These are phyloP conservation scores for Scrobipalpa costella DNA, from an alignment of 2,888 invertebrate species.

Conservation along the genomic window DNA sequence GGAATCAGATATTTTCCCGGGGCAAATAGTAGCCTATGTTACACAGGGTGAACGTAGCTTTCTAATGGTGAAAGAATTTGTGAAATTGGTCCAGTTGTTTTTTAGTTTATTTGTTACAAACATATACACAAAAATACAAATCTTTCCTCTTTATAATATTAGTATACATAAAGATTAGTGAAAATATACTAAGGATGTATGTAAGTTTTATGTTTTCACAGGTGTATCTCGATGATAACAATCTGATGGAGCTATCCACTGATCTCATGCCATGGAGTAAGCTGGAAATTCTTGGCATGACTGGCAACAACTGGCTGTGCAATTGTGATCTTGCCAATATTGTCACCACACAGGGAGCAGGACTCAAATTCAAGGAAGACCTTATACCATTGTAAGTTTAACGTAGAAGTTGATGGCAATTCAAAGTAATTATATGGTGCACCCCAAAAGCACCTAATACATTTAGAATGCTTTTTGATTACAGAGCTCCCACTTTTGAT, in stretches of 20 bases:
- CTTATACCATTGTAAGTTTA: conserved; percentile 69
- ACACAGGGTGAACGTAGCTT: too few species aligned
- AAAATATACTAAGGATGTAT: too few species aligned
- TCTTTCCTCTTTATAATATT: too few species aligned
- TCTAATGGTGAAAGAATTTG: too few species aligned
- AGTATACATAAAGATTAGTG: too few species aligned
- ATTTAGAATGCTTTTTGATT: conserved; percentile 17
- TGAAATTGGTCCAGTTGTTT: too few species aligned
- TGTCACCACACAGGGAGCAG: conserved; percentile 64
- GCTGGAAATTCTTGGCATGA: conserved; percentile 79
- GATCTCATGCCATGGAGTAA: conserved; percentile 79
- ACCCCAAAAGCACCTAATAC: background rate
- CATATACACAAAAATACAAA: too few species aligned
- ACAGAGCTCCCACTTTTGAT: conserved; percentile 14
- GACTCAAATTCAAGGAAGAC: conserved; percentile 61
- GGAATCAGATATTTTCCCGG: too few species aligned
- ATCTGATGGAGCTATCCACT: conserved; percentile 76
- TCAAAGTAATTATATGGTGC: background rate
- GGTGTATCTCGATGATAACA: conserved; percentile 84
- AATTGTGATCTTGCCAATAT: conserved; percentile 79
- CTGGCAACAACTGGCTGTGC: conserved; percentile 84
- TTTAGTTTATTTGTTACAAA: too few species aligned
- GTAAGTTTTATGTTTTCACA: conserved; percentile 44
- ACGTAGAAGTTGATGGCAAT: background rate
- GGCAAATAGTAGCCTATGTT: too few species aligned